Evolutionary conservation across 2,113 vertebrate species (phyloP), one percentile per base, ranked within the genome.

Genomic region (Labeo catla): DNA sequence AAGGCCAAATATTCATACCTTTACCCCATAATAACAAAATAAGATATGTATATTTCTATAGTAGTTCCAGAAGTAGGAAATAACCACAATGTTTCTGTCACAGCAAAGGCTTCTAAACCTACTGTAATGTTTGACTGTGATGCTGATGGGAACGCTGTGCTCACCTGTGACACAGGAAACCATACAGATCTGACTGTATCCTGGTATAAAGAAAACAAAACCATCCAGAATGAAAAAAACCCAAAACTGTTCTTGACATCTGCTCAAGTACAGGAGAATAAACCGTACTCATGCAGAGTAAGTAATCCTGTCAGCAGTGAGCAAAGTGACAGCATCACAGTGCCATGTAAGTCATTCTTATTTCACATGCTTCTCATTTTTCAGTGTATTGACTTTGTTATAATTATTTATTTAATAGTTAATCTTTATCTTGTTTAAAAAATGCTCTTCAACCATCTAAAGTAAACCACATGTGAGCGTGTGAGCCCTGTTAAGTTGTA

Each of bases 21-120:
- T n/a, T n/a, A n/a, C 16, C 19, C 9, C 15, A 72, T 0, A 4
- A 70, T 66, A 7, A 43, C 1, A 52, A 50, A 16, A 52, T 76
- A 52, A n/a, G n/a, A n/a, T n/a, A n/a, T n/a, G n/a, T n/a, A 34
- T 76, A 13, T 76, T 76, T 15, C 21, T 76, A 23, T 21, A 49
- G 45, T 23, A 8, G 21, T 16, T 19, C 2, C 68, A 43, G 4
- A 2, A 43, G 0, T 10, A 70, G 79, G 0, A 63, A 23, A 79
- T 47, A 68, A 63, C n/a, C 34, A 28, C 45, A n/a, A n/a, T 83
- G 12, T 86, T 3, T 47, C 8, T 82, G 36, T 52, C 57, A 23
- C 86, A 89, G 86, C 1, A 70, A 87, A 39, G 4, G 45, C 78
- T 19, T 65, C 23, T 39, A 87, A 86, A 59, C 88, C 86, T 15